Base-by-base conservation (phyloP, 2,797 vertebrate species). In the Chelmon rostratus region DNA sequence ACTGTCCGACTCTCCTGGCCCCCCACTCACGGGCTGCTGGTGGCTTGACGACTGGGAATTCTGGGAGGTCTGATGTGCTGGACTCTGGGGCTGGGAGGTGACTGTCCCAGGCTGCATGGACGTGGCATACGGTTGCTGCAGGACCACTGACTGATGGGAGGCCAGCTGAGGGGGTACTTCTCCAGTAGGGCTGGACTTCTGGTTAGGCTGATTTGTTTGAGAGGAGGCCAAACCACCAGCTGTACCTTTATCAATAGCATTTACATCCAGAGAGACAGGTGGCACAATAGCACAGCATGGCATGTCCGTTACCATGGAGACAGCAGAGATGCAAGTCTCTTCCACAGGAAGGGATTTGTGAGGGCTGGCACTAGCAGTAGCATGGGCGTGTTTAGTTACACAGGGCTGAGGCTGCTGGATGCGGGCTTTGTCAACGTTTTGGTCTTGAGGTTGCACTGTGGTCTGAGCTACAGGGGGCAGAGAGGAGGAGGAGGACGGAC, bases 1-100 rank as follows among this genome's bases (percentile, higher is more conserved):
- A 0, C 97, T 93, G 4, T 99, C 98, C 0, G 97, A 98, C 90
- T 99, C 87, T 91, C 16, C 97, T 87, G 93, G 97, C 86, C 8
- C 97, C 90, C 96, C 0, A 90, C 96, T 82, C 3, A 88, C 87
- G 0, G 93, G 76, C 0, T 94, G 92, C 0, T 95, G 96, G 52
- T 96, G 97, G 35, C 83, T 91, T 44, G 85, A 89, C 0, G 93
- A 81, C 0, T 92, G 89, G 15, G 83, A 77, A 68, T 19, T 94
- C 65, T 94, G 96, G 3, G 78, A 85, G 81, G 56, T 57, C 66
- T 90, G 92, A 82, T 94, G 91, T 44, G 94, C 95, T 0, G 96
- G 96, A 87, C 96, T 96, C 82, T 96, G 95, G 33, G 96, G 96
- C 83, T 96, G 91, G 0, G 95, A 95, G 5, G 93, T 92, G 68